Evolutionary conservation across 2,888 invertebrate species (phyloP).

Genomic region (Anagyrus pseudococci): DNA sequence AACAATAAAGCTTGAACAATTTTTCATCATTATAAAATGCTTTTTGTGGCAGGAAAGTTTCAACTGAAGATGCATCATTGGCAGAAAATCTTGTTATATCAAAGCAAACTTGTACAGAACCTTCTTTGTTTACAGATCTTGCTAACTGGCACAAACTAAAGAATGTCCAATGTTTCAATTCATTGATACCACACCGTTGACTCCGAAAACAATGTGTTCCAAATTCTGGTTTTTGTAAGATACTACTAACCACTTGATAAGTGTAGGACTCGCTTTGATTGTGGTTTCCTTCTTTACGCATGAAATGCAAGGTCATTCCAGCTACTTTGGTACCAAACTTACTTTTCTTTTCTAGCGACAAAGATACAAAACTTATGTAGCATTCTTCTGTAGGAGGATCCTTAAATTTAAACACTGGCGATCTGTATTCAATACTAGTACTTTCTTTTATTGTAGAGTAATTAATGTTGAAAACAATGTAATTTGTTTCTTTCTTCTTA

Average conservation of each 20-base stretch:
- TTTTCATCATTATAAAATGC: conserved; percentile 15
- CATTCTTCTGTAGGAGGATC: conserved; percentile 26
- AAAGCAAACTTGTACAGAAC: conserved; percentile 25
- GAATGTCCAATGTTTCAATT: conserved; percentile 27
- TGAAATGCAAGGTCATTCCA: conserved; percentile 24
- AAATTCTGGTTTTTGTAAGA: conserved; percentile 30
- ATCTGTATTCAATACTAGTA: conserved; percentile 20
- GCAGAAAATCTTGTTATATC: conserved; percentile 13
- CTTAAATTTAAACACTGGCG: conserved; percentile 20
- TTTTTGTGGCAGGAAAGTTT: conserved; percentile 12
- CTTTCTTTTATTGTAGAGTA: conserved; percentile 22
- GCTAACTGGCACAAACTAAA: conserved; percentile 19
- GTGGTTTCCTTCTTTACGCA: neutral
- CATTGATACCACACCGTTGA: conserved; percentile 17
- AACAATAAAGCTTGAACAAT: conserved; percentile 24
- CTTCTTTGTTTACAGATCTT: conserved; percentile 18
- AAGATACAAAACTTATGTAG: conserved; percentile 25
- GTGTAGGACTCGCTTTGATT: conserved; percentile 19
- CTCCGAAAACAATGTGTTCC: conserved; percentile 25
- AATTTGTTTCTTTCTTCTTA: conserved; percentile 25
- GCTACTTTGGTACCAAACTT: conserved; percentile 13
- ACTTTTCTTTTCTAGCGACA: conserved; percentile 15
- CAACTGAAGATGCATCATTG: conserved; percentile 3
- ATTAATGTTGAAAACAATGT: conserved; percentile 23
- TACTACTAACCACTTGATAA: conserved; percentile 28